phyloP scores from a whole-genome alignment of 2,888 invertebrate genomes.

The Deilephila porcellus region DNA sequence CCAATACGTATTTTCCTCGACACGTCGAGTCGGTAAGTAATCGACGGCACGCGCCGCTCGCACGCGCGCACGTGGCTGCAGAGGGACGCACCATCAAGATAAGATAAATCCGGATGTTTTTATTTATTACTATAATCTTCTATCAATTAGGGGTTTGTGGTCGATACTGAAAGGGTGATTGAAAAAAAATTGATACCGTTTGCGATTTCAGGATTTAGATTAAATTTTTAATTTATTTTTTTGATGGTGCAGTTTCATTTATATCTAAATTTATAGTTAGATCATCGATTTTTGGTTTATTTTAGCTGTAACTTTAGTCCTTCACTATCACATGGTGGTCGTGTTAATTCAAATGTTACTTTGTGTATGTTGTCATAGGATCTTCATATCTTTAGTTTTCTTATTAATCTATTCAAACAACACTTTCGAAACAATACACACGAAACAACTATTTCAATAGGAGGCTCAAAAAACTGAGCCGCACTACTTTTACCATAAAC shows the following conservation, averaged over 20 bases:
- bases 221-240: slow-evolving; percentile 1
- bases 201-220: background rate
- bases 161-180: slow-evolving; percentile 19
- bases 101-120: slow-evolving; percentile 26
- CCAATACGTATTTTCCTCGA: slow-evolving; percentile 37
- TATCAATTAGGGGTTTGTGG: slow-evolving; percentile 26
- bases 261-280: no score
- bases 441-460: no score
- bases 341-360: no score
- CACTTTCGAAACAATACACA: no score
- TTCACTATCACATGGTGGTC: no score
- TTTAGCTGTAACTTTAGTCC: no score
- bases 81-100: slow-evolving; percentile 7
- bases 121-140: slow-evolving; percentile 24
- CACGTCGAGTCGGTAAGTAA: slow-evolving; percentile 63
- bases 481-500: no score
- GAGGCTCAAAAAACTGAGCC: no score
- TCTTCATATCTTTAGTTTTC: no score
- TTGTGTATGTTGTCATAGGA: no score
- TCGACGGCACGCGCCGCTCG: slow-evolving; percentile 63
- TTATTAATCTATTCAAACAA: no score
- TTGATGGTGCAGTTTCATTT: background rate
- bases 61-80: slow-evolving; percentile 53
- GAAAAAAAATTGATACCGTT: background rate
- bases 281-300: no score